These are phyloP conservation scores for Phyllotis vaccarum DNA, from an alignment of 2,797 vertebrate species.

Conservation along the genomic window DNA sequence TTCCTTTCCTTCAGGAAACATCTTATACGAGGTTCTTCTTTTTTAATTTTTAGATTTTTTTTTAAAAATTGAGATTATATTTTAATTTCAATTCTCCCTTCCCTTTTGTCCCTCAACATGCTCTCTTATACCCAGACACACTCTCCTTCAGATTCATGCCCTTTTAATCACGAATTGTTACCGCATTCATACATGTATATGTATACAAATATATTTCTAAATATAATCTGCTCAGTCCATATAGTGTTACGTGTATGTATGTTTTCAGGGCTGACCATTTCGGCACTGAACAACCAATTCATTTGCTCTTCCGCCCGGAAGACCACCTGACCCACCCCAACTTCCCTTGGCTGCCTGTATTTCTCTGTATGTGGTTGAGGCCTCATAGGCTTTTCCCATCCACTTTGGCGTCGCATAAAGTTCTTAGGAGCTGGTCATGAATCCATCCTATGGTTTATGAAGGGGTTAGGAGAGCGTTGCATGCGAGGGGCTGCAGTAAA, in stretches of 20 bases:
- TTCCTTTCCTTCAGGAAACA: background rate
- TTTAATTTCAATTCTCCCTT: background rate
- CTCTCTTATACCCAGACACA: background rate
- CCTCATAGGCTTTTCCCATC: background rate
- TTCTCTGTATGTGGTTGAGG: background rate
- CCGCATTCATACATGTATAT: too few species aligned
- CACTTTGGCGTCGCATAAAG: background rate
- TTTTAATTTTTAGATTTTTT: background rate
- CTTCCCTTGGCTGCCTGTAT: background rate
- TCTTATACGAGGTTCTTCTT: background rate
- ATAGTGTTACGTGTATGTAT: too few species aligned
- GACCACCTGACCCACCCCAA: background rate
- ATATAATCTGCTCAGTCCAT: background rate
- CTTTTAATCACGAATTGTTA: background rate
- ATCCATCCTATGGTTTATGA: background rate
- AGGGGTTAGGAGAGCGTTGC: background rate
- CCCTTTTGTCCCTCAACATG: background rate
- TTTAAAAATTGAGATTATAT: background rate
- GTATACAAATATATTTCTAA: background rate
- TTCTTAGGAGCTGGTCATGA: background rate
- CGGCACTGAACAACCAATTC: background rate
- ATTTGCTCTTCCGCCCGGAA: background rate
- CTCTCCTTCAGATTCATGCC: background rate
- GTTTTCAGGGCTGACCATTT: background rate
- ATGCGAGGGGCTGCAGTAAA: background rate